Base-by-base conservation (phyloP, 2,797 vertebrate species). In the Tapirus indicus region DNA sequence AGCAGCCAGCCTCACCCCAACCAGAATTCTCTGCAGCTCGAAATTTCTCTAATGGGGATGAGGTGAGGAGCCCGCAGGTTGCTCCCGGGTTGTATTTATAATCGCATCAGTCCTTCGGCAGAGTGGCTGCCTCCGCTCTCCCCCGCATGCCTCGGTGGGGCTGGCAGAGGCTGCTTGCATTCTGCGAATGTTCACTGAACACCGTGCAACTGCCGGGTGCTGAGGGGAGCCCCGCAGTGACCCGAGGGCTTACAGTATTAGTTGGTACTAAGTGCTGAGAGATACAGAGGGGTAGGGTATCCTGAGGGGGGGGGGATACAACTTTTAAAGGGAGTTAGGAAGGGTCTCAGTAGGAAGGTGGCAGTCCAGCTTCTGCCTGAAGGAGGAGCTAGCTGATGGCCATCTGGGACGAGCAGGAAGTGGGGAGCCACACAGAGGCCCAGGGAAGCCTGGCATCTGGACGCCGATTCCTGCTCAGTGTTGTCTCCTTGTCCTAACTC, bases 71-170 rank as follows among this genome's bases (percentile, higher is more conserved):
- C 5, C 12, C n/a, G 44, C 5, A 9, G 78, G 75, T 18, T 5
- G 47, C 52, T 6, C 29, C 32, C n/a, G 49, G 13, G 27, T 7
- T 3, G 5, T 13, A 16, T 8, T 6, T 16, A 12, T 6, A 3
- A 4, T 0, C 6, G 52, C 60, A 1, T 13, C 64, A 52, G 21
- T 38, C 72, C 82, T 38, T 14, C 10, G 18, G 72, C 56, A 18
- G 44, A 49, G 16, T 5, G 10, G 52, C 10, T 52, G 64, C 32
- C 75, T 54, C 49, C 35, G 75, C 75, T 17, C 75, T 25, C 20
- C 32, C n/a, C 35, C 4, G n/a, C 1, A 2, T 1, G 56, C n/a
- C 52, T 16, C 12, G 0, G 11, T 5, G 9, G 58, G 47, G 54
- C 82, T 49, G n/a, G 64, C 27, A 69, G 25, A 0, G 2, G 47